Conservation (phyloP, 2,113 vertebrate species). For the Nerophis lumbriciformis region DNA sequence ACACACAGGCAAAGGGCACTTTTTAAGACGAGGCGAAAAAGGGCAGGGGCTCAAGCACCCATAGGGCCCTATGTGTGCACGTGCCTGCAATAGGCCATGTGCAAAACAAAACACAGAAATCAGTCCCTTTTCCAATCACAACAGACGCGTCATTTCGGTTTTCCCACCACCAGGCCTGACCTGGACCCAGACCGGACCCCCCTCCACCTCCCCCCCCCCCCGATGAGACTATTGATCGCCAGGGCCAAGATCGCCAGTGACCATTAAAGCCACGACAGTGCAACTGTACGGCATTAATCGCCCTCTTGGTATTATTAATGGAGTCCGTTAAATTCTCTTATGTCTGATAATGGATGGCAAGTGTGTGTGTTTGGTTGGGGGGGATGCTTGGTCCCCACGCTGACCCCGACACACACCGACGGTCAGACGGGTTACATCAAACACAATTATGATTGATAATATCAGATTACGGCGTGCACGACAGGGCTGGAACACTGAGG, state of each 20-base stretch:
- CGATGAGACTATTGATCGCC: slow-evolving; percentile 81
- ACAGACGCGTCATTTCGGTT: slow-evolving; percentile 67
- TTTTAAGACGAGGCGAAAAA: too few relatives aligned
- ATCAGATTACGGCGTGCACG: slow-evolving; percentile 79
- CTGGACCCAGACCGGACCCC: slow-evolving; percentile 61
- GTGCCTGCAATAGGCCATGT: neutral
- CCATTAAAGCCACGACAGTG: slow-evolving; percentile 81
- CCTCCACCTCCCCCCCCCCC: slow-evolving; percentile 33
- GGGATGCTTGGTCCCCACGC: slow-evolving; percentile 72
- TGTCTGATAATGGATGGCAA: slow-evolving; percentile 93
- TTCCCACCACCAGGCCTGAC: slow-evolving; percentile 38
- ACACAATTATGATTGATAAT: slow-evolving; percentile 91
- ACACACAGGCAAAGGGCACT: too few relatives aligned
- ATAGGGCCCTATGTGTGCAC: too few relatives aligned
- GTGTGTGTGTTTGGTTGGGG: slow-evolving; percentile 62
- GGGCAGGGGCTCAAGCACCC: too few relatives aligned
- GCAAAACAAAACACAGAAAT: slow-evolving; percentile 56
- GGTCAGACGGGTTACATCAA: slow-evolving; percentile 89
- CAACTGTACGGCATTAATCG: slow-evolving; percentile 86
- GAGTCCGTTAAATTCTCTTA: slow-evolving; percentile 76
- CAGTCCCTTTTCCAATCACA: slow-evolving; percentile 50
- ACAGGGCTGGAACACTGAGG: slow-evolving; percentile 63
- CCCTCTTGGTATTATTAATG: slow-evolving; percentile 84
- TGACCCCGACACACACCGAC: slow-evolving; percentile 83
- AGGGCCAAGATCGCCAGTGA: slow-evolving; percentile 74